Evolutionary conservation across 2,888 invertebrate genomes (phyloP), one percentile per base, ranked within the genome.

Genomic region (Scaeva pyrastri): DNA sequence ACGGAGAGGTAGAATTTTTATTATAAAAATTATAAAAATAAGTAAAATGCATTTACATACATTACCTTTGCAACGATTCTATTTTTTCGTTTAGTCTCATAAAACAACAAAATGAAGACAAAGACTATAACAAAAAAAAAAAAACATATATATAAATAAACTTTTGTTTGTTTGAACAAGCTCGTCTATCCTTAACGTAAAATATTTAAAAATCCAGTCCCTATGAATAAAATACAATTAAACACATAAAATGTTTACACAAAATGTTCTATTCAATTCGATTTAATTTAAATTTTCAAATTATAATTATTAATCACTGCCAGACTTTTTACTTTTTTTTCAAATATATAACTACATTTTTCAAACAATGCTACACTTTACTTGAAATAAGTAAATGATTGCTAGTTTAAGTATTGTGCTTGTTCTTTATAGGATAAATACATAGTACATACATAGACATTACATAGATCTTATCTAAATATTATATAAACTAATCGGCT

Each of bases 301-400:
- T 66, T 86, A 39, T 39, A 64, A 77, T 80, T n/a, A n/a, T n/a
- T 80, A 52, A 82, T 74, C 86, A 86, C 86, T 86, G 86, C 86
- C 86, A 86, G 86, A 81, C 78, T 78, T 82, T 64, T 68, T 73
- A 31, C 8, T 31, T 7, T 81, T 41, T 58, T 36, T 0, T n/a
- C 41, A 66, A 60, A 62, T 70, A 60, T 8, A 39, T 75, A 56
- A 43, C 36, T 66, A 56, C 55, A 43, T 50, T 76, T 39, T 77
- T 72, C 50, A 43, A 74, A 73, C 31, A 74, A 70, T 60, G 23
- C 16, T 45, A 56, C 10, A 52, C 14, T 14, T 39, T 21, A 36
- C 48, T 68, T n/a, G 2, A 14, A 68, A 26, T 11, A 16, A 45
- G 31, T n/a, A n/a, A 43, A 26, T 62, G 6, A 66, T 66, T 66